Base-by-base conservation (phyloP, 2,888 invertebrate species). In the Lypha dubia region DNA sequence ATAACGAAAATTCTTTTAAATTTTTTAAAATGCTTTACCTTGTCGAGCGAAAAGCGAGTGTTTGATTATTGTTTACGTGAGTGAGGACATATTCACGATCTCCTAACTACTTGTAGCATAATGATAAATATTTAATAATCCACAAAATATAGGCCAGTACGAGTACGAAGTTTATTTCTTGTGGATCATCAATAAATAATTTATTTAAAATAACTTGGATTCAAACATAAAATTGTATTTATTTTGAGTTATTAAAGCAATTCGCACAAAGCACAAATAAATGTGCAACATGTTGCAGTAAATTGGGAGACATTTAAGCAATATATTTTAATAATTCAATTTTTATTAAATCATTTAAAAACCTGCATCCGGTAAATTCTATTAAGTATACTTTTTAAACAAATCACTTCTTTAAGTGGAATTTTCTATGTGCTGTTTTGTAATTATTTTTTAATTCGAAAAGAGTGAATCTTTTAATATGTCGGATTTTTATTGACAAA, bases 91-190 rank as follows among this genome's bases (percentile, higher is more conserved):
- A 58, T 17, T 35, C 58, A 58, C 58, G 28, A 11, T 4, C 1
- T 8, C 58, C n/a, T 35, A 32, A 11, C 58, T 58, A 4, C 7
- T 46, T 15, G n/a, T 35, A 35, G 4, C n/a, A 22, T 22, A 58
- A 67, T n/a, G n/a, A n/a, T 58, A 22, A 46, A 32, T 20, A 46
- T 41, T 60, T 49, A 4, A 28, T 56, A 71, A 76, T 62, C 20
- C 70, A 38, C 11, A 28, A 70, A 28, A 74, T 79, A 74, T 84
- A 58, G 84, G 84, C 79, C 77, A 81, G 63, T 76, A 24, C 73
- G 53, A 81, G 63, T 76, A 24, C 73, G 53, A 41, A 38, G 53
- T 76, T 65, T 44, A 56, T 20, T 71, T 44, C 41, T 44, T 67
- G 56, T 51, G 9, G 67, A 67, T 79, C 74, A 83, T 79, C 74